Percentiles rank a stretch among this genome's conserved stretches.
Evolutionary conservation across 35 echinoderm and acorn worm genomes (phyloP).

Genomic region (Apostichopus japonicus): DNA sequence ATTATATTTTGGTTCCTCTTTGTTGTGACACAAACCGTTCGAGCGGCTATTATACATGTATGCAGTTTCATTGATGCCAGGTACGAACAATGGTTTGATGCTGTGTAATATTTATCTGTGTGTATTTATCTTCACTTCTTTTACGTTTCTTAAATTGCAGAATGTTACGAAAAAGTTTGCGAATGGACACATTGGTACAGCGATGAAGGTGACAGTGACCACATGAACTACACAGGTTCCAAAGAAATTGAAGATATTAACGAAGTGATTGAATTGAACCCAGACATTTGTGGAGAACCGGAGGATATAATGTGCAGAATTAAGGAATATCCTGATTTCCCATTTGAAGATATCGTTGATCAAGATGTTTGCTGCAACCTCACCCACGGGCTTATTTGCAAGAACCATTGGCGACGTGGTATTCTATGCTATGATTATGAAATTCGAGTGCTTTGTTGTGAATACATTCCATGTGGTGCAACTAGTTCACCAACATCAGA

Average conservation of each 20-base stretch:
- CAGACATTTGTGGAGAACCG: slow-evolving; percentile 43
- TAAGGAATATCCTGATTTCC: slow-evolving; percentile 20
- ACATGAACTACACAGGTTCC: slow-evolving; percentile 13
- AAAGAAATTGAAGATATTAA: slow-evolving; percentile 12
- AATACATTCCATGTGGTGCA: slow-evolving; percentile 22
- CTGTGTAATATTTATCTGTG: too few relatives aligned
- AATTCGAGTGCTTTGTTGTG: slow-evolving; percentile 29
- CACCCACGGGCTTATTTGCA: slow-evolving; percentile 26
- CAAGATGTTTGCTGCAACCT: slow-evolving; percentile 53
- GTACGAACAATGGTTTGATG: too few relatives aligned
- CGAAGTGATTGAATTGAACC: slow-evolving; percentile 41
- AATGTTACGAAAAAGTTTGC: slow-evolving; percentile 23
- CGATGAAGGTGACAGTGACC: slow-evolving; percentile 43
- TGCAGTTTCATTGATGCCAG: too few relatives aligned
- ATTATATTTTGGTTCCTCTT: too few relatives aligned
- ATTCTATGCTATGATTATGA: slow-evolving; percentile 46
- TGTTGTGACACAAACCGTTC: too few relatives aligned
- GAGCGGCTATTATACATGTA: too few relatives aligned
- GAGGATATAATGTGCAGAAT: slow-evolving; percentile 40
- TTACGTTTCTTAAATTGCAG: background rate
- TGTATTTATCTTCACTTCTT: too few relatives aligned
- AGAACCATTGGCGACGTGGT: background rate
- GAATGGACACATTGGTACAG: slow-evolving; percentile 51
- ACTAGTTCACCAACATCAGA: background rate
- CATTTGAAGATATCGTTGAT: slow-evolving; percentile 27